Evolutionary conservation across 2,888 invertebrate genomes (phyloP).

Genomic region (Lasioglossum zephyrum): DNA sequence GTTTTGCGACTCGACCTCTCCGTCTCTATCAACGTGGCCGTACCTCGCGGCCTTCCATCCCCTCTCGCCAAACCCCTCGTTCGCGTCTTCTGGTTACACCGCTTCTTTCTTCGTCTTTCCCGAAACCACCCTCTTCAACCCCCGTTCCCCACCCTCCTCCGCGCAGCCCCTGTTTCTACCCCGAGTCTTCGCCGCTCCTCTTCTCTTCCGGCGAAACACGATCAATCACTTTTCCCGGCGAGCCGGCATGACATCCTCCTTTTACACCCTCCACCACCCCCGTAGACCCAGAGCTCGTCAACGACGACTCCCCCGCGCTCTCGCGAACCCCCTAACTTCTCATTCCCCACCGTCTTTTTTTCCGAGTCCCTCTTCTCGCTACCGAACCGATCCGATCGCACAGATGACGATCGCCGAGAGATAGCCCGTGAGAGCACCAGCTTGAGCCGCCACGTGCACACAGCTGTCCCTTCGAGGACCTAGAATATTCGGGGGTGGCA

Average conservation of each 20-base stretch:
- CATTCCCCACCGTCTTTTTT: conserved; percentile 26
- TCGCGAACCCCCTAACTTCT: conserved; percentile 23
- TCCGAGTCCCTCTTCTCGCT: conserved; percentile 58
- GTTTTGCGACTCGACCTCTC: conserved; percentile 77
- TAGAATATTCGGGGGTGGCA: not conserved
- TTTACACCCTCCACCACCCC: conserved; percentile 80
- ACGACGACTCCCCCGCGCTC: conserved; percentile 57
- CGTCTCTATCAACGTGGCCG: conserved; percentile 78
- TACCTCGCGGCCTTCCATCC: conserved; percentile 56
- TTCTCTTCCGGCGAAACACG: conserved; percentile 83
- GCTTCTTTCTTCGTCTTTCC: conserved; percentile 56
- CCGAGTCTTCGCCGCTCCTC: conserved; percentile 62
- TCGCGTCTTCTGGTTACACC: conserved; percentile 48
- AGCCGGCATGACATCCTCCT: conserved; percentile 82
- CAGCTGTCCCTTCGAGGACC: conserved; percentile 2
- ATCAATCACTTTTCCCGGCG: conserved; percentile 84
- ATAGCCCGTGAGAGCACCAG: conserved; percentile 62
- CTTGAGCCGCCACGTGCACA: conserved; percentile 46
- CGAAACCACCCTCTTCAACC: conserved; percentile 50
- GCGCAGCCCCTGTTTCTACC: conserved; percentile 55
- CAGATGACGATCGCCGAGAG: conserved; percentile 70
- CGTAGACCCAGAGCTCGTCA: conserved; percentile 66
- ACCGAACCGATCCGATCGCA: conserved; percentile 69
- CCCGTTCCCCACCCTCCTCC: conserved; percentile 29
- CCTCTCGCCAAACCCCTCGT: not conserved